Conservation (phyloP, 1,140 invertebrate genomes). For the Drosophila nigromelanica region DNA sequence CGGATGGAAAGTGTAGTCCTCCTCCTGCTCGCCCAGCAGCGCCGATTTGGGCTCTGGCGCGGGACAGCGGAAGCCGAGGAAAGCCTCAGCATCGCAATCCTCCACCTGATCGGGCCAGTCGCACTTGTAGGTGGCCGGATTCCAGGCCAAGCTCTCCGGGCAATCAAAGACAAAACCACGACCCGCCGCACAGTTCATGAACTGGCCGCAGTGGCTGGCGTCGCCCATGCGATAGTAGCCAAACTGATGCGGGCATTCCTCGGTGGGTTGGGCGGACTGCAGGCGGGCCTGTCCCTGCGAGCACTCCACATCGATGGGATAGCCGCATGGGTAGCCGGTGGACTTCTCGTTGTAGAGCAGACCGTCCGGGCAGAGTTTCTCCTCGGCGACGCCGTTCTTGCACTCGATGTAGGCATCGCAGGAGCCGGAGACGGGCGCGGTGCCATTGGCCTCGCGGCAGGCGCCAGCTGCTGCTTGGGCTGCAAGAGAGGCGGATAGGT, state of each 20-base stretch:
- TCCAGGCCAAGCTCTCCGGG: slow-evolving; percentile 94
- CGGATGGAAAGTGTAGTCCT: slow-evolving; percentile 86
- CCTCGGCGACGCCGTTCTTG: slow-evolving; percentile 88
- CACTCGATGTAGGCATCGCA: slow-evolving; percentile 89
- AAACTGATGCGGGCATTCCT: slow-evolving; percentile 93
- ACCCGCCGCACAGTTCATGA: slow-evolving; percentile 94
- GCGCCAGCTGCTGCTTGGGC: slow-evolving; percentile 53
- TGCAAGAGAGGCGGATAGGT: slow-evolving; percentile 55
- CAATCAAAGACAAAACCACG: slow-evolving; percentile 85
- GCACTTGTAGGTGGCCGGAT: slow-evolving; percentile 89
- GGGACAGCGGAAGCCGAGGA: slow-evolving; percentile 89
- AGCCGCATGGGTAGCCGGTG: slow-evolving; percentile 91
- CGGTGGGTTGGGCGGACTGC: slow-evolving; percentile 86
- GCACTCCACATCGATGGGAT: slow-evolving; percentile 92
- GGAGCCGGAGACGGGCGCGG: slow-evolving; percentile 87
- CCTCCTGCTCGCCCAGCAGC: slow-evolving; percentile 74
- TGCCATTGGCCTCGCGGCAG: slow-evolving; percentile 76
- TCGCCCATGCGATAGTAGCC: slow-evolving; percentile 92
- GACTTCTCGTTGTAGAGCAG: slow-evolving; percentile 91
- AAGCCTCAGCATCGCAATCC: slow-evolving; percentile 91
- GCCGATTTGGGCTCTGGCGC: slow-evolving; percentile 84
- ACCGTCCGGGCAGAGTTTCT: slow-evolving; percentile 93
- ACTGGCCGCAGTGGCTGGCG: slow-evolving; percentile 90
- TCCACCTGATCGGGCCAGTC: slow-evolving; percentile 94
- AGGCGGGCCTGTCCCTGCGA: slow-evolving; percentile 87